phyloP scores from a whole-genome alignment of 2,888 invertebrate species.

The Morpho helenor region DNA sequence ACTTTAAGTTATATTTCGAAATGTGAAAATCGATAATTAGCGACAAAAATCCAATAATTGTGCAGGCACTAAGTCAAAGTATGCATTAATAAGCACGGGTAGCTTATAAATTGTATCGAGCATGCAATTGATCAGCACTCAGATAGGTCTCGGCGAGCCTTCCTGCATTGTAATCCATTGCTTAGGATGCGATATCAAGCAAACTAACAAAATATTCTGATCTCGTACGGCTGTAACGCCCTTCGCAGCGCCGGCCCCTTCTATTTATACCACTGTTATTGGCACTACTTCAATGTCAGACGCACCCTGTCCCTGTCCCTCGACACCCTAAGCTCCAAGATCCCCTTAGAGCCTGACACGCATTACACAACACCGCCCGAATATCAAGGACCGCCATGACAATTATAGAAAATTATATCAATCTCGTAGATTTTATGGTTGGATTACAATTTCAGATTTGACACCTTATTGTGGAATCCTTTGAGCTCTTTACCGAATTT shows the following conservation, averaged over 20 bases:
- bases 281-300: constrained; percentile 80
- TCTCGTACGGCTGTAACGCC: constrained; percentile 76
- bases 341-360: constrained; percentile 58
- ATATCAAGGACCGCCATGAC: constrained; percentile 49
- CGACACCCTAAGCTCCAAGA: constrained; percentile 55
- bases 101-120: constrained; percentile 50
- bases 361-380: constrained; percentile 70
- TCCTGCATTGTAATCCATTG: constrained; percentile 76
- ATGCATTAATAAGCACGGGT: constrained; percentile 41
- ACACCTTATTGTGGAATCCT: constrained; percentile 38
- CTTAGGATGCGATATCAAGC: constrained; percentile 57
- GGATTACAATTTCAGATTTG: constrained; percentile 66
- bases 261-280: constrained; percentile 79
- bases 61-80: constrained; percentile 15
- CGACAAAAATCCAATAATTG: constrained; percentile 12
- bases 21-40: too few species aligned
- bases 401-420: constrained; percentile 70
- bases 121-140: constrained; percentile 59
- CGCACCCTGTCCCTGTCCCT: constrained; percentile 71
- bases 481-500: too few species aligned
- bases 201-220: constrained; percentile 73
- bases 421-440: constrained; percentile 67
- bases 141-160: constrained; percentile 58
- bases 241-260: constrained; percentile 63
- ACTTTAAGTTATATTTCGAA: too few species aligned